Evolutionary conservation across 1,140 invertebrate genomes (phyloP), one percentile per base, ranked within the genome.

Genomic region (Eciton burchellii): DNA sequence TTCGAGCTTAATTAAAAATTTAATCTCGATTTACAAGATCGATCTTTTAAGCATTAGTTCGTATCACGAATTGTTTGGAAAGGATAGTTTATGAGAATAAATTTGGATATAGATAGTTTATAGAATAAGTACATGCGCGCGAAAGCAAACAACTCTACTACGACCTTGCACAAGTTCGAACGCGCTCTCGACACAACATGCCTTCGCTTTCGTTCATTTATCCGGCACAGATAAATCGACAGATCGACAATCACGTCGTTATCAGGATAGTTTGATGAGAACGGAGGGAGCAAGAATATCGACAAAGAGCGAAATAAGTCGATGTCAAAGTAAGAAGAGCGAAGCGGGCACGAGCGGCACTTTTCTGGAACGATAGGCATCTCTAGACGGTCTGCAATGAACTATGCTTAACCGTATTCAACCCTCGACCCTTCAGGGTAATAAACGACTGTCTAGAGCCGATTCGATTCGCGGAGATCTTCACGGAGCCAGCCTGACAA

Each of bases 391-490:
- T 83, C 71, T 83, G 49, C 84, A 43, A 85, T 65, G 14, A 83
- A 81, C 84, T 60, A 85, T 43, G 19, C 49, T 60, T 63, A 56
- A 63, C 66, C 57, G 43, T 47, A 56, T 86, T 66, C 49, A 59
- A 85, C 19, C 57, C n/a, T 63, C 65, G 63, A 85, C 70, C 74
- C 41, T 71, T 77, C 41, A n/a, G 29, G 49, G 49, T 89, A 84
- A 88, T 82, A 86, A 83, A 83, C 52, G 65, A 57, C 56, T 57
- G 84, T 86, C 76, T 88, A 71, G 62, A 63, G 59, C 21, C 29
- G 35, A 57, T 74, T 86, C 45, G 21, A 56, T 54, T 76, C 52
- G 54, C 11, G n/a, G 70, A 66, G 68, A 87, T 56, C 56, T 62
- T 63, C 49, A n/a, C 43, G 56, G 21, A 54, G 71, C 52, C 41